Evolutionary conservation across 2,888 invertebrate species (phyloP).

Genomic region (Noctua comes): DNA sequence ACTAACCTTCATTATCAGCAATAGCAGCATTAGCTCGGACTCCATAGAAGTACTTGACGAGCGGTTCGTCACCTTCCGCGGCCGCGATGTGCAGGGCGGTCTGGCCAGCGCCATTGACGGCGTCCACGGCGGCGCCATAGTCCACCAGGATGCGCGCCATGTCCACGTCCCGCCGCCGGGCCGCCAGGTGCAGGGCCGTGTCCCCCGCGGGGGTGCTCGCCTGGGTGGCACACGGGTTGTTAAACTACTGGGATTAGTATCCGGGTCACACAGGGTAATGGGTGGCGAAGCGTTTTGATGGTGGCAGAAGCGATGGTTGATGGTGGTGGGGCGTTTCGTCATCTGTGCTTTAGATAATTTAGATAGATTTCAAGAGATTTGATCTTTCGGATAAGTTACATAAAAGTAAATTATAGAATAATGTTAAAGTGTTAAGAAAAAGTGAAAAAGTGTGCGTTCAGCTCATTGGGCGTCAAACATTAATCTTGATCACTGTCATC

Average conservation of each 20-base stretch:
- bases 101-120: conserved; percentile 98
- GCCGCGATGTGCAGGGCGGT: conserved; percentile 98
- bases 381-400: background rate
- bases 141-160: conserved; percentile 98
- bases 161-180: conserved; percentile 97
- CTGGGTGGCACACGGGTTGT: conserved; percentile 76
- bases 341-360: background rate
- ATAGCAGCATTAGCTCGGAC: conserved; percentile 98
- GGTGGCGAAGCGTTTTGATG: conserved; percentile 35
- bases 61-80: conserved; percentile 97
- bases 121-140: conserved; percentile 97
- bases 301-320: conserved; percentile 31
- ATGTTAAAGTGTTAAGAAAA: background rate
- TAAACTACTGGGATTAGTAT: conserved; percentile 63
- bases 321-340: conserved; percentile 35
- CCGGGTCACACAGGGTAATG: conserved; percentile 54
- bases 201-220: conserved; percentile 96
- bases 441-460: background rate
- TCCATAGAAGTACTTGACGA: conserved; percentile 98
- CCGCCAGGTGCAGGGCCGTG: conserved; percentile 98
- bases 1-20: conserved; percentile 96
- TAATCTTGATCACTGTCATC: background rate
- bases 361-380: background rate
- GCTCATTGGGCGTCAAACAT: background rate
- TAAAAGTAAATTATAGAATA: background rate